Base-by-base conservation (phyloP, 1,140 invertebrate genomes). In the Rhopalosiphum maidis region DNA sequence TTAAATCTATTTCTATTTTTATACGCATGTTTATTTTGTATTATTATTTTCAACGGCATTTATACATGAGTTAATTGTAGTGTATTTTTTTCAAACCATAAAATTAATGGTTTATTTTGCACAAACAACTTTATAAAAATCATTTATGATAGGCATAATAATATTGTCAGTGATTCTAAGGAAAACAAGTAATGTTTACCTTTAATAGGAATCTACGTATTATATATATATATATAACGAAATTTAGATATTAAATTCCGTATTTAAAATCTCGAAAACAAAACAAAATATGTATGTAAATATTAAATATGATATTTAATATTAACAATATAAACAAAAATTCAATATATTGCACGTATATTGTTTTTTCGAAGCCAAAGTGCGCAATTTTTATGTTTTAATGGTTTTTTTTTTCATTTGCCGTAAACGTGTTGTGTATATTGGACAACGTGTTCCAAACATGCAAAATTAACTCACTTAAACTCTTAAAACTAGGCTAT, bases 261-360 rank as follows among this genome's bases (percentile, higher is more conserved):
- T 4, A 43, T 46, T 15, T 25, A 46, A 86, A 46, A 86, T 86
- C 25, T 46, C 23, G 8, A 46, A 30, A 46, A 86, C 9, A 43
- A 46, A 46, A 85, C 48, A n/a, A 86, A 86, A 86, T 46, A 86
- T n/a, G 30, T 77, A n/a, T n/a, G n/a, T 77, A 77, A 77, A 68
- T 68, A 60, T 30, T 60, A 60, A 60, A 68, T 68, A n/a, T n/a
- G 30, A 68, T 68, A 68, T n/a, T 68, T 68, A 30, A 86, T 86
- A 43, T 46, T 86, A 68, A 68, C 60, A 43, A 86, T 86, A 86
- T 18, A 86, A 86, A 86, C 43, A 46, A 86, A 86, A 86, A 86
- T 86, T 86, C 83, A 86, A 86, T 46, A 86, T 46, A 86, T 18
- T 46, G 30, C 30, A 46, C 85, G 25, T 43, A 43, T 46, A 25